Conservation (phyloP, 2,797 vertebrate genomes). For the Typhlichthys subterraneus region DNA sequence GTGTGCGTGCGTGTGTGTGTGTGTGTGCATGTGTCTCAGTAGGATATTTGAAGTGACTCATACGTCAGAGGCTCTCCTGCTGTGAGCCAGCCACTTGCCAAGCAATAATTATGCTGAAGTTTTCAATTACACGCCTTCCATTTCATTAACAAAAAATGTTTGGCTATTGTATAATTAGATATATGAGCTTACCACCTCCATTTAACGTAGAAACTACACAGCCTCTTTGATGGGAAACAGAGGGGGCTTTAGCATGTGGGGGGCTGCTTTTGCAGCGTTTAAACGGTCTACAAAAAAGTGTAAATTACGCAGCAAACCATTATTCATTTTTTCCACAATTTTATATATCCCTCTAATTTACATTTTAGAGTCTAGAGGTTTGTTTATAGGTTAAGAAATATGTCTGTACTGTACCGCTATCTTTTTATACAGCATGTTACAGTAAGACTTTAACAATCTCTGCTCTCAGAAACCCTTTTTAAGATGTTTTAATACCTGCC, state of each 20-base stretch:
- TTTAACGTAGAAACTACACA: slow-evolving; percentile 77
- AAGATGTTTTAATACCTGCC: too few species aligned
- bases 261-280: slow-evolving; percentile 64
- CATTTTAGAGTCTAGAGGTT: slow-evolving; percentile 50
- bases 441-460: too few species aligned
- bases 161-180: slow-evolving; percentile 85
- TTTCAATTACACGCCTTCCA: slow-evolving; percentile 82
- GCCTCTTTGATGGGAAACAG: slow-evolving; percentile 76
- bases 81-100: slow-evolving; percentile 70
- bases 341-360: slow-evolving; percentile 63
- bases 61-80: slow-evolving; percentile 68
- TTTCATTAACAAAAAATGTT: slow-evolving; percentile 85
- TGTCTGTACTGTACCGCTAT: neutral
- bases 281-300: slow-evolving; percentile 65
- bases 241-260: slow-evolving; percentile 55
- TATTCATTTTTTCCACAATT: slow-evolving; percentile 58
- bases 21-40: slow-evolving; percentile 16
- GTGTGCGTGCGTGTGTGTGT: slow-evolving; percentile 9
- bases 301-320: slow-evolving; percentile 52
- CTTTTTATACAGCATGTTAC: slow-evolving; percentile 29
- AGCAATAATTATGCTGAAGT: slow-evolving; percentile 82
- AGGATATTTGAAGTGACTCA: slow-evolving; percentile 67
- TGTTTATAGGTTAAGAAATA: slow-evolving; percentile 6
- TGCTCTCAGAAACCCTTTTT: too few species aligned
- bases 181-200: slow-evolving; percentile 83